Conservation (phyloP, 2,888 invertebrate genomes). For the Oscheius sp. region DNA sequence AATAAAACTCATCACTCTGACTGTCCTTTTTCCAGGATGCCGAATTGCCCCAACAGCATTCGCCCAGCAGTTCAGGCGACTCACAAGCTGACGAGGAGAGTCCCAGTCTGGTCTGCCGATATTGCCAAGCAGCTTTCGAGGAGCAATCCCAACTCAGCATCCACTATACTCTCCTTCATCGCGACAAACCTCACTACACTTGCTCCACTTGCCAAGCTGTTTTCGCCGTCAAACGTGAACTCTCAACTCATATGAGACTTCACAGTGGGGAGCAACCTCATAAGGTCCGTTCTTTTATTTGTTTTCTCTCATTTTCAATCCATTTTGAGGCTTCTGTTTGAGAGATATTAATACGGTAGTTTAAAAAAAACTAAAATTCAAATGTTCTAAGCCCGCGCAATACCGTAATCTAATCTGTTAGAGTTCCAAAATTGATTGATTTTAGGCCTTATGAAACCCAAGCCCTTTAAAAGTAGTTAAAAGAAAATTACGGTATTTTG, state of each 20-base stretch:
- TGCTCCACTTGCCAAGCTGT: slow-evolving; percentile 70
- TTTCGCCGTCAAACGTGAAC: slow-evolving; percentile 71
- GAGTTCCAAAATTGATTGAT: too few relatives aligned
- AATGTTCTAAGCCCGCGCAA: too few relatives aligned
- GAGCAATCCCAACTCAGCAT: slow-evolving; percentile 25
- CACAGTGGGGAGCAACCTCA: slow-evolving; percentile 71
- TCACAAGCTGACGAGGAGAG: slow-evolving; percentile 19
- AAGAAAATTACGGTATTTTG: too few relatives aligned
- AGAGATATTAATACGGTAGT: too few relatives aligned
- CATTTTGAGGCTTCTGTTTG: not conserved
- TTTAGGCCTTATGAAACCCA: too few relatives aligned
- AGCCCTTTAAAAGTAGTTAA: too few relatives aligned
- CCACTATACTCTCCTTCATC: slow-evolving; percentile 24
- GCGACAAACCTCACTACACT: slow-evolving; percentile 59
- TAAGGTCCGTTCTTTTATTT: slow-evolving; percentile 37
- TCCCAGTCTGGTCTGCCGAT: slow-evolving; percentile 10
- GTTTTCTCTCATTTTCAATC: too few relatives aligned
- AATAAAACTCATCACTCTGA: not conserved
- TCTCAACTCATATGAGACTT: slow-evolving; percentile 71
- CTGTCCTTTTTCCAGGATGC: slow-evolving; percentile 1
- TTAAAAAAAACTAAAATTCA: too few relatives aligned
- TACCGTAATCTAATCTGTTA: too few relatives aligned
- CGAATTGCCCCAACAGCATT: slow-evolving; percentile 20
- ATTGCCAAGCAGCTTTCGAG: slow-evolving; percentile 16
- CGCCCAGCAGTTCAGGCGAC: slow-evolving; percentile 28